phyloP scores from a whole-genome alignment of 2,113 vertebrate genomes.

The Phyllostomus discolor region DNA sequence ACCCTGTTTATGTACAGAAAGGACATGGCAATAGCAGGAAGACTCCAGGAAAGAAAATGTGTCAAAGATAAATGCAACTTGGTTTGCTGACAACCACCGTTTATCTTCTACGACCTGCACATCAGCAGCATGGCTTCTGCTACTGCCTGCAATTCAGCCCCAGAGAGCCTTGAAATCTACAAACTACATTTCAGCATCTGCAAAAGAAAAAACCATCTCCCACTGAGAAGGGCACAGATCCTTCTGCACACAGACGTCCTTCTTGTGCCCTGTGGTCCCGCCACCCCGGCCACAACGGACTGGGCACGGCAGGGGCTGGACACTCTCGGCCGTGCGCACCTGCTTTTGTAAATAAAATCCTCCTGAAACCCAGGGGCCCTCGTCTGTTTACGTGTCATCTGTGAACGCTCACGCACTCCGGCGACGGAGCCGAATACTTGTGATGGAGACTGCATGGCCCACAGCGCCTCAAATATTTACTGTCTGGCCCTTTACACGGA shows the following conservation, averaged over 20 bases:
- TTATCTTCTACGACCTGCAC: not conserved
- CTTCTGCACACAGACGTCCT: not conserved
- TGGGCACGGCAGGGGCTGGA: not conserved
- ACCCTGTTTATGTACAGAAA: not conserved
- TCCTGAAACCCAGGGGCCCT: not conserved
- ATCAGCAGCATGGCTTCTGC: not conserved
- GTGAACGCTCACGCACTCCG: not conserved
- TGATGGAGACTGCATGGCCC: not conserved
- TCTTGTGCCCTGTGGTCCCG: not conserved
- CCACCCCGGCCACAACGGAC: not conserved
- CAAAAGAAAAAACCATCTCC: not conserved
- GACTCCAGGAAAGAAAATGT: not conserved
- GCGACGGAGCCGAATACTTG: accelerated
- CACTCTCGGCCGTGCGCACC: not conserved
- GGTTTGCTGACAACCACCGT: not conserved
- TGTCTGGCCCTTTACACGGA: not conserved
- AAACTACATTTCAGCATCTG: not conserved
- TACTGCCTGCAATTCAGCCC: not conserved
- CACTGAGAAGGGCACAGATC: not conserved
- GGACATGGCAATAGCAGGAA: not conserved
- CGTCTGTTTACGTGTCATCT: not conserved
- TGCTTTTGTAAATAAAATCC: not conserved
- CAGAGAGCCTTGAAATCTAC: not conserved
- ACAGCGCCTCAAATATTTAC: not conserved
- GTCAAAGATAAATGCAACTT: not conserved